Percentiles rank a stretch among this genome's conserved stretches.
These are phyloP conservation scores for Hirtodrosophila histrioides DNA, from an alignment of 2,888 invertebrate genomes.

Conservation along the genomic window DNA sequence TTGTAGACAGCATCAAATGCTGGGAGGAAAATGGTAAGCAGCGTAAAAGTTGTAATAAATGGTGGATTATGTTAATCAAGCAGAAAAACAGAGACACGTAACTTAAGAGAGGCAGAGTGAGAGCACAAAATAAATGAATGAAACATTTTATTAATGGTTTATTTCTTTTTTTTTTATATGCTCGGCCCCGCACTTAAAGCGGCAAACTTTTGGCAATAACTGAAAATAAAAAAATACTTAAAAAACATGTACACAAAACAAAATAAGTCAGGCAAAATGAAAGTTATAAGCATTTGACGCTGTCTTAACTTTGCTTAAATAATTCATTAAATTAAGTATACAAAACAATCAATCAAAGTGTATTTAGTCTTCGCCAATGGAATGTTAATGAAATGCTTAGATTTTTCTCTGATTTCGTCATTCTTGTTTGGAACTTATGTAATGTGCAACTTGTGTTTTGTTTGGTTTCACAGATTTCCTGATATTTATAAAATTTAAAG, in stretches of 20 bases:
- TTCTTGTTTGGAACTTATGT: not conserved
- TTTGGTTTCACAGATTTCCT: not conserved
- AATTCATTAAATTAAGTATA: slow-evolving; percentile 81
- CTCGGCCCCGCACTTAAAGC: slow-evolving; percentile 24
- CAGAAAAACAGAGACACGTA: slow-evolving; percentile 70
- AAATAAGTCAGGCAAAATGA: slow-evolving; percentile 39
- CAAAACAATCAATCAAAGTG: slow-evolving; percentile 77
- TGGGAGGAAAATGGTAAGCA: slow-evolving; percentile 41
- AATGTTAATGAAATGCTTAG: slow-evolving; percentile 65
- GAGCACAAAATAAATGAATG: slow-evolving; percentile 64
- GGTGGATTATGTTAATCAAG: slow-evolving; percentile 80
- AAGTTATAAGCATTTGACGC: slow-evolving; percentile 62
- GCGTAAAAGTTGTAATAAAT: slow-evolving; percentile 72
- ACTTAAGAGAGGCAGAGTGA: slow-evolving; percentile 23
- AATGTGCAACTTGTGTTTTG: slow-evolving; percentile 1
- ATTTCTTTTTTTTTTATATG: slow-evolving; percentile 26
- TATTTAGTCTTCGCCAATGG: slow-evolving; percentile 62
- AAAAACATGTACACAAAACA: slow-evolving; percentile 50
- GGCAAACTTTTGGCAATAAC: slow-evolving; percentile 43
- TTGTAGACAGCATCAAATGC: slow-evolving; percentile 6
- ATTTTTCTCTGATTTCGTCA: slow-evolving; percentile 55
- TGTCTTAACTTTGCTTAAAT: slow-evolving; percentile 67
- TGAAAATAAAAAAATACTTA: slow-evolving; percentile 41
- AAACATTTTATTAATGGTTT: slow-evolving; percentile 77
- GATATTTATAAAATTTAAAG: not conserved